Percentiles rank a stretch among this genome's conserved stretches.
phyloP scores from a whole-genome alignment of 2,113 vertebrate species.

The Tupaia tana region DNA sequence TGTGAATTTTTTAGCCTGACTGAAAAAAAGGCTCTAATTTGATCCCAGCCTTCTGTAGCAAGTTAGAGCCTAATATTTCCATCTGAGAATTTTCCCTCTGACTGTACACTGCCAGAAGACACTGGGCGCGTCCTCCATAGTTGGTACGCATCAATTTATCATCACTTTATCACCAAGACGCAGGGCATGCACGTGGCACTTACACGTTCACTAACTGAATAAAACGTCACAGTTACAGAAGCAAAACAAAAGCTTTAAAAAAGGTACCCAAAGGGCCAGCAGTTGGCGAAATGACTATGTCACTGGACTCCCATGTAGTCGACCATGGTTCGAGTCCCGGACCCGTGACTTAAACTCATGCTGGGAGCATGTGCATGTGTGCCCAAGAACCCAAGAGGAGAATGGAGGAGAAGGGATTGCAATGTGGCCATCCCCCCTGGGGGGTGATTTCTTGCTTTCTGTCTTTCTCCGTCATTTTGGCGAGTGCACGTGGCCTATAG shows the following conservation, averaged over 20 bases:
- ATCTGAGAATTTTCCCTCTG: not conserved
- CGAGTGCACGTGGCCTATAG: too few species aligned
- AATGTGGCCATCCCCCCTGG: too few species aligned
- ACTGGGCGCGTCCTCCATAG: not conserved
- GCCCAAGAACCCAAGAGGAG: too few species aligned
- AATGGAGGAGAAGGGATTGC: too few species aligned
- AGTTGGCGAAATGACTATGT: too few species aligned
- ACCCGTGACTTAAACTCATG: too few species aligned
- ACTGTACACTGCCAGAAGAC: not conserved
- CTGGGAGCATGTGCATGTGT: too few species aligned
- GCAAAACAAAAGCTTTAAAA: not conserved
- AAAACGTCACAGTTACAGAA: not conserved
- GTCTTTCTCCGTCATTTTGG: too few species aligned
- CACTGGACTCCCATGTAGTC: too few species aligned
- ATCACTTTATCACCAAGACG: not conserved
- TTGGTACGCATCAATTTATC: not conserved
- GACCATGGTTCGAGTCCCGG: too few species aligned
- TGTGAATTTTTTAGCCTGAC: not conserved
- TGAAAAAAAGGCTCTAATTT: not conserved
- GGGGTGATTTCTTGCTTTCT: too few species aligned
- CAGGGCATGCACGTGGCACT: not conserved
- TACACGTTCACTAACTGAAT: slow-evolving; percentile 11
- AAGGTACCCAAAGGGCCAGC: not conserved
- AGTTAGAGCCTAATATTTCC: not conserved
- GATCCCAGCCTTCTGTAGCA: not conserved